Conservation (phyloP, 2,797 vertebrate genomes). For the Pelochelys cantorii region DNA sequence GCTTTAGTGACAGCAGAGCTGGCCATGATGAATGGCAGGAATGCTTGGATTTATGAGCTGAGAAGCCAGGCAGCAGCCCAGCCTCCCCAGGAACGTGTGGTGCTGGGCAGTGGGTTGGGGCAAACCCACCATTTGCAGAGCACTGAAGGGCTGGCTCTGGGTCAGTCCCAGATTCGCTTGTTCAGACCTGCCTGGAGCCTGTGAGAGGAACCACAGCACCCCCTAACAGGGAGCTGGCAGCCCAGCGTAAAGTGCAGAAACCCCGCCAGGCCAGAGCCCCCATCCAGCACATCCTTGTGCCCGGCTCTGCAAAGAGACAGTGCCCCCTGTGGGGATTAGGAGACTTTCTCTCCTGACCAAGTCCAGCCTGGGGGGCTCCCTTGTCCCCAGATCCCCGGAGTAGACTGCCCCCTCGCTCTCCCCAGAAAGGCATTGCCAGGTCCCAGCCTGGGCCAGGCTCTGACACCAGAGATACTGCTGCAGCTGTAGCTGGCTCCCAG, state of each 20-base stretch:
- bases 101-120: not conserved
- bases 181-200: not conserved
- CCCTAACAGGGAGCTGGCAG: not conserved
- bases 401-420: not conserved
- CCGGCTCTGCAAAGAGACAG: not conserved
- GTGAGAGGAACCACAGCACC: not conserved
- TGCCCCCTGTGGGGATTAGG: accelerated
- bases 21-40: not conserved
- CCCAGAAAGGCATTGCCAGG: not conserved
- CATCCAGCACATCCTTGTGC: accelerated
- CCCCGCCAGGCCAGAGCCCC: accelerated
- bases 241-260: not conserved
- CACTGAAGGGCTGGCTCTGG: not conserved
- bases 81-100: accelerated
- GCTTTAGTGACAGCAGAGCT: not conserved
- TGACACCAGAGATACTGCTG: not conserved
- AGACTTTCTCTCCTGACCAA: not conserved
- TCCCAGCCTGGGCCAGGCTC: too few relatives aligned
- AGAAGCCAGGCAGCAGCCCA: not conserved
- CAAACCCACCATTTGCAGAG: not conserved
- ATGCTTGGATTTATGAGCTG: not conserved
- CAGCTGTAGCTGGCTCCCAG: too few relatives aligned
- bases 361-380: not conserved
- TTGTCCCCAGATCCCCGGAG: not conserved
- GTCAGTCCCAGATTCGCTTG: not conserved